Percentiles rank a stretch among this genome's conserved stretches.
These are phyloP conservation scores for Periphyllus acericola DNA, from an alignment of 2,888 invertebrate species.

Conservation along the genomic window DNA sequence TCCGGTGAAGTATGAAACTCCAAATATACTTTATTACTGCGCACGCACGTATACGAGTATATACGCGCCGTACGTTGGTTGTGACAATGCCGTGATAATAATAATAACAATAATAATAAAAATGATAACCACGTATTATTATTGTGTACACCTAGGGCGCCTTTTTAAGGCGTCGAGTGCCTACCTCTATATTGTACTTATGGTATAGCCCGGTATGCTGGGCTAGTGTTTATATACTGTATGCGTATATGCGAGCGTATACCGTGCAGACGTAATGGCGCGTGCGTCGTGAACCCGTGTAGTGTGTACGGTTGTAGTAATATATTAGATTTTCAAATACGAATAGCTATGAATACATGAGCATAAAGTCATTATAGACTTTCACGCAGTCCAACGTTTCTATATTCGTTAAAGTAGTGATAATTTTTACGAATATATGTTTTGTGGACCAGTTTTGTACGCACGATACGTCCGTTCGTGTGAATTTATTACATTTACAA, in stretches of 20 bases:
- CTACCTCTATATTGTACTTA: not conserved
- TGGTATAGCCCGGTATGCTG: not conserved
- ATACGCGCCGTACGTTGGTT: not conserved
- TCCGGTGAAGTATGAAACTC: conserved; percentile 39
- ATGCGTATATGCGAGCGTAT: not conserved
- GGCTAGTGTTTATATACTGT: not conserved
- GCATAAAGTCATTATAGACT: not conserved
- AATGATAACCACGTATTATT: not conserved
- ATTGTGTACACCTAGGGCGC: not conserved
- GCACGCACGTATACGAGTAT: not conserved
- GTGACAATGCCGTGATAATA: conserved; percentile 5
- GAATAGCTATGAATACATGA: not conserved
- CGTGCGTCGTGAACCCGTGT: conserved; percentile 41
- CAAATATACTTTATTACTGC: not conserved
- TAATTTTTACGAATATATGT: too few relatives aligned
- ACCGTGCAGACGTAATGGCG: conserved; percentile 35
- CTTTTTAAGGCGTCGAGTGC: not conserved
- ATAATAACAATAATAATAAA: not conserved
- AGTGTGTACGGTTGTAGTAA: not conserved
- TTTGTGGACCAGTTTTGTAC: not conserved
- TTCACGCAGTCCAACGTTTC: not conserved
- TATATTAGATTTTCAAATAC: conserved; percentile 24
- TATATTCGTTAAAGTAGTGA: not conserved
- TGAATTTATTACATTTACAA: too few relatives aligned
- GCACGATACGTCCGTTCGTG: too few relatives aligned